Evolutionary conservation across 2,113 vertebrate genomes (phyloP).

Genomic region (Cyanocitta stelleri): DNA sequence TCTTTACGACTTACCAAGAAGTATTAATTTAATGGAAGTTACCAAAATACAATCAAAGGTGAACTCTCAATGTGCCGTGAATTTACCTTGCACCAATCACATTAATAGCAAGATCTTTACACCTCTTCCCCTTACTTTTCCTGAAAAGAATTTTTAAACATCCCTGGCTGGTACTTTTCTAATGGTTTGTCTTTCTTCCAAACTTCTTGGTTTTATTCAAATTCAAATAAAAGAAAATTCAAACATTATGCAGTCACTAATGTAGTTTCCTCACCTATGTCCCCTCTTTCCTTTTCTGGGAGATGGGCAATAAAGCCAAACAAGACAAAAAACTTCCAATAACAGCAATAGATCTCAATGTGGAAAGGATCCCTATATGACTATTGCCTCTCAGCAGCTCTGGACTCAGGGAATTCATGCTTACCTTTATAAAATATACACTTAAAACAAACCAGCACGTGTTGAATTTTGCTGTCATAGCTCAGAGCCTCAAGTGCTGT

Average conservation of each 20-base stretch:
- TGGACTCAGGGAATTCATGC: background rate
- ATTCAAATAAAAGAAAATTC: background rate
- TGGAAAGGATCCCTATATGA: background rate
- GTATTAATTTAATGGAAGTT: background rate
- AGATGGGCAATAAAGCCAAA: background rate
- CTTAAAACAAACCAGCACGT: background rate
- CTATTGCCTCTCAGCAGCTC: background rate
- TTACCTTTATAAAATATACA: background rate
- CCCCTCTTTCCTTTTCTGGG: background rate
- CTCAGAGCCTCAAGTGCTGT: background rate
- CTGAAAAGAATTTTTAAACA: background rate
- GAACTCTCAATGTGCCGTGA: background rate
- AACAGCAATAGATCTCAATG: background rate
- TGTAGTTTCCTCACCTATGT: background rate
- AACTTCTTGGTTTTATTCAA: background rate
- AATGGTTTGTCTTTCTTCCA: background rate
- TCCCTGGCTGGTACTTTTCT: background rate
- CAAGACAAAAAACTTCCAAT: background rate
- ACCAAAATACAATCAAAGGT: background rate
- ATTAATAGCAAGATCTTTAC: background rate
- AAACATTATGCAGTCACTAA: background rate
- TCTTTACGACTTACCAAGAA: background rate
- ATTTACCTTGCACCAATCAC: background rate
- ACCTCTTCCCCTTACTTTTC: background rate
- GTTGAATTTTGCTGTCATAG: background rate